Percentiles rank a stretch among this genome's conserved stretches.
Evolutionary conservation across 1,140 invertebrate species (phyloP).

Genomic region (Danaus plexippus): DNA sequence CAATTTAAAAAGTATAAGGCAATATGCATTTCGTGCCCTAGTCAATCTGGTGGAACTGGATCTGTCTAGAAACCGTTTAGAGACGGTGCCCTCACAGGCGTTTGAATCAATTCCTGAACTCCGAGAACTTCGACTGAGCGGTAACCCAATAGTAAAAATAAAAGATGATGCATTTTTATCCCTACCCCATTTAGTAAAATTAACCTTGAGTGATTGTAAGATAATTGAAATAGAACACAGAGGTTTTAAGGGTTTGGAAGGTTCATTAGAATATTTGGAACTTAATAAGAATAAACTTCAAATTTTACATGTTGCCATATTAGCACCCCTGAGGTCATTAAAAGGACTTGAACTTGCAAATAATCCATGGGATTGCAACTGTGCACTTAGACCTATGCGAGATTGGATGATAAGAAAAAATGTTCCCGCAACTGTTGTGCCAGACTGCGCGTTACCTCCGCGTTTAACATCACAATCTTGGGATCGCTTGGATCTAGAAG

Average conservation of each 20-base stretch:
- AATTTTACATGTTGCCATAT: constrained; percentile 75
- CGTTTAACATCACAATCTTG: constrained; percentile 77
- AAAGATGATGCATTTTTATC: constrained; percentile 78
- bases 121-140: constrained; percentile 80
- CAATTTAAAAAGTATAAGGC: constrained; percentile 74
- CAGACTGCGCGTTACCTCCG: constrained; percentile 76
- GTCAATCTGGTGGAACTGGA: constrained; percentile 86
- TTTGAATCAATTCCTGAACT: constrained; percentile 81
- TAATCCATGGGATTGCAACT: constrained; percentile 89
- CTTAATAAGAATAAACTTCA: constrained; percentile 82
- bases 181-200: constrained; percentile 78
- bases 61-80: constrained; percentile 80
- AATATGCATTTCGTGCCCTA: constrained; percentile 78
- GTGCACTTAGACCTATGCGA: constrained; percentile 79
- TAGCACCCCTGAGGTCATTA: constrained; percentile 78
- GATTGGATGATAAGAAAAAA: constrained; percentile 85
- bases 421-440: constrained; percentile 77
- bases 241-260: constrained; percentile 81
- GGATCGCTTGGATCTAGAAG: constrained; percentile 82
- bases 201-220: constrained; percentile 82
- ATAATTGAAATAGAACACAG: constrained; percentile 76
- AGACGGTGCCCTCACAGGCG: constrained; percentile 78
- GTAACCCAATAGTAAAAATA: constrained; percentile 81
- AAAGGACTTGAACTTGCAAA: constrained; percentile 82
- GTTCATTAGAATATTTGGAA: constrained; percentile 81